Percentiles rank a stretch among this genome's conserved stretches.
Conservation (phyloP, 2,113 vertebrate species). For the Prunella himalayana region DNA sequence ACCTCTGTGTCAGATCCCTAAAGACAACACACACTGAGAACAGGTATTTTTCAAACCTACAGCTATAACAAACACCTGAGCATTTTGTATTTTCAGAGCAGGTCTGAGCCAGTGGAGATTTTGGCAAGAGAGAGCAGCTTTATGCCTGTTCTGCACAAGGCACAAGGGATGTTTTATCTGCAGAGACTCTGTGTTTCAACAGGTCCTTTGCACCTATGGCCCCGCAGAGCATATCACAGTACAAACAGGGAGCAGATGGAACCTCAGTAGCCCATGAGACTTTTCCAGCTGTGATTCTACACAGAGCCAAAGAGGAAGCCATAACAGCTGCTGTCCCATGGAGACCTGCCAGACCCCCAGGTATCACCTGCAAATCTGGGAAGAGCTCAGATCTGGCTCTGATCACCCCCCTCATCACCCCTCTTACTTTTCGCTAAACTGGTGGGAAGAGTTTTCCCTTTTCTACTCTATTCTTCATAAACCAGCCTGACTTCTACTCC, state of each 20-base stretch:
- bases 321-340: neutral
- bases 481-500: neutral
- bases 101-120: neutral
- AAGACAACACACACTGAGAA: neutral
- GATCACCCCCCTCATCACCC: neutral
- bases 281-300: neutral
- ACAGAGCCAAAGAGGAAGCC: neutral
- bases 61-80: neutral
- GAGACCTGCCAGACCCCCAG: neutral
- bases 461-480: neutral
- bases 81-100: neutral
- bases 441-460: neutral
- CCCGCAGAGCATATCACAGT: fast-evolving
- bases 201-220: neutral
- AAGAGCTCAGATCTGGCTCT: neutral
- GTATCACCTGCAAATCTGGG: neutral
- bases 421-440: fast-evolving
- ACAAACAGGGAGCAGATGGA: neutral
- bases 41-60: neutral
- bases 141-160: fast-evolving
- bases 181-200: neutral
- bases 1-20: neutral
- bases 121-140: neutral
- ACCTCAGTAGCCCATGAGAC: neutral
- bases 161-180: neutral